phyloP scores from a whole-genome alignment of 2,113 vertebrate species.

The Calyptommatus sinebrachiatus region DNA sequence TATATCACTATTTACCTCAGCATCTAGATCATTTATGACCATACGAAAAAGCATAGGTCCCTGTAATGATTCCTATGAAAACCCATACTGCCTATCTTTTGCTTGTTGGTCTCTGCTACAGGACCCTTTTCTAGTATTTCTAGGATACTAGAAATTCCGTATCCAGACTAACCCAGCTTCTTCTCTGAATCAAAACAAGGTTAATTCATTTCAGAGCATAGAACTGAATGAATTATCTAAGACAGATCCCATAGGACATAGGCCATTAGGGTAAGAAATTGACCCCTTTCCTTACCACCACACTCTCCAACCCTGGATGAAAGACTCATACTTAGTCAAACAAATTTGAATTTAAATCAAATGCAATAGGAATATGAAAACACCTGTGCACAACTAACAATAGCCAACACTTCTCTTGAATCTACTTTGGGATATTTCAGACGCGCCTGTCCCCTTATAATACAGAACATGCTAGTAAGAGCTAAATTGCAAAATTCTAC shows the following conservation, averaged over 20 bases:
- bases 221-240: background rate
- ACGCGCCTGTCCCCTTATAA: too few species aligned
- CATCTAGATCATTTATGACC: too few species aligned
- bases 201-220: conserved; percentile 16
- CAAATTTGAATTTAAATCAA: background rate
- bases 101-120: too few species aligned
- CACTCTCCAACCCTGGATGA: background rate
- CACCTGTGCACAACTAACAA: background rate
- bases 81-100: too few species aligned
- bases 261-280: background rate
- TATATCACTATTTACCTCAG: too few species aligned
- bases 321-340: background rate
- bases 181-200: background rate
- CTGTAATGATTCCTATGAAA: too few species aligned
- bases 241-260: background rate
- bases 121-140: too few species aligned
- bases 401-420: background rate
- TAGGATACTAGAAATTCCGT: too few species aligned
- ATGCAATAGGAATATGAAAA: background rate
- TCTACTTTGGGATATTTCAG: too few species aligned
- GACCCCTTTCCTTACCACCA: background rate
- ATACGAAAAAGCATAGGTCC: too few species aligned
- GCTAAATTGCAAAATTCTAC: background rate
- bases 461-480: background rate
- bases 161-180: too few species aligned